Percentiles rank a stretch among this genome's conserved stretches.
These are phyloP conservation scores for Dendrolimus houi DNA, from an alignment of 2,888 invertebrate species.

Conservation along the genomic window DNA sequence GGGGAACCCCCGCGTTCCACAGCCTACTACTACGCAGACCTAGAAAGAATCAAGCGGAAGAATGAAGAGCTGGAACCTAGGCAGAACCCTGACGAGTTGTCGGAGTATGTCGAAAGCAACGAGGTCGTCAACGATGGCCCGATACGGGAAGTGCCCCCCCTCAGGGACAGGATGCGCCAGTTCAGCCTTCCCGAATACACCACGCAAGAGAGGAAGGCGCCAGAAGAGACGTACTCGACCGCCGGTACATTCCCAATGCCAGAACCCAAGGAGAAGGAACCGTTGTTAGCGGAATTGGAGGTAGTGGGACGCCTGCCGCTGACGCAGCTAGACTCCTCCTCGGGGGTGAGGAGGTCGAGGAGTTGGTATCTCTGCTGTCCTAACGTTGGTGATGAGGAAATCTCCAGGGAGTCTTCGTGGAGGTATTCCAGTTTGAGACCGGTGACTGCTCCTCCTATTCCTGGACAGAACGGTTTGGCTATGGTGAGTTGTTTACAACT, in stretches of 20 bases:
- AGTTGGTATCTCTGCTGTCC: constrained; percentile 79
- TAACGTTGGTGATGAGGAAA: constrained; percentile 57
- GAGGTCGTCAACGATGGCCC: constrained; percentile 55
- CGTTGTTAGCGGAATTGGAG: constrained; percentile 56
- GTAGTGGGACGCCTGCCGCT: constrained; percentile 55
- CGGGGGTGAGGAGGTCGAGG: constrained; percentile 70
- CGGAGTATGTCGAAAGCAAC: constrained; percentile 52
- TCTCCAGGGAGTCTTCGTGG: constrained; percentile 60
- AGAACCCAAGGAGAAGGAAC: constrained; percentile 62
- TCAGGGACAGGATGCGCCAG: constrained; percentile 42
- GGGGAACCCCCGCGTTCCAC: constrained; percentile 78
- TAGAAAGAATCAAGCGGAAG: constrained; percentile 71
- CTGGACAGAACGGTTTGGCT: constrained; percentile 38
- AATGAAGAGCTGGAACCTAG: constrained; percentile 22
- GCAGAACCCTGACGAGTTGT: constrained; percentile 63
- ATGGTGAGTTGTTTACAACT: no score
- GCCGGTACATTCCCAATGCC: constrained; percentile 71
- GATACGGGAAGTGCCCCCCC: constrained; percentile 46
- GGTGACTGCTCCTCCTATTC: constrained; percentile 52
- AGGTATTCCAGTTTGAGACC: constrained; percentile 60
- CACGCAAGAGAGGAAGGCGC: constrained; percentile 39
- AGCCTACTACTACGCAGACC: constrained; percentile 75
- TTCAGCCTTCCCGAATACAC: constrained; percentile 48
- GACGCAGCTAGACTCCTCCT: constrained; percentile 44
- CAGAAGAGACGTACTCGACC: constrained; percentile 62